Conservation (phyloP, 2,888 invertebrate genomes). For the Hydroisotoma schaefferi region DNA sequence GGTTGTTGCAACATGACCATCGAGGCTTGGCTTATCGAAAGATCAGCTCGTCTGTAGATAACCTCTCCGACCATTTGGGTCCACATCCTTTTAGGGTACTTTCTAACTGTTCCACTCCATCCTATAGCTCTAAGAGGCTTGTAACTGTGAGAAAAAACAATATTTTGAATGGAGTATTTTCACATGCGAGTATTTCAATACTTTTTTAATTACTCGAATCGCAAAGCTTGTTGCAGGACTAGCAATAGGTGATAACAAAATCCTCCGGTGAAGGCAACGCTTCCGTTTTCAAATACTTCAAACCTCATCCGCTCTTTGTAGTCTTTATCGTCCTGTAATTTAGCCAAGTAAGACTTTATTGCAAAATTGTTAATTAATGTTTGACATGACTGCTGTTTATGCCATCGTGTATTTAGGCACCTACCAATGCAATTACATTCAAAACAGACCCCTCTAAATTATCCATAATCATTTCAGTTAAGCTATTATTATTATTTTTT, state of each 20-base stretch:
- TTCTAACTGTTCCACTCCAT: conserved; percentile 15
- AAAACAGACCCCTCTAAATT: too few species aligned
- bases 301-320: conserved; percentile 18
- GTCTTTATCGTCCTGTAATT: conserved; percentile 18
- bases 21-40: conserved; percentile 22
- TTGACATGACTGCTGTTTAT: too few species aligned
- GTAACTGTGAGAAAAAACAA: conserved; percentile 13
- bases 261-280: conserved; percentile 14
- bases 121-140: conserved; percentile 9
- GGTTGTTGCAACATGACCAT: conserved; percentile 20
- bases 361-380: too few species aligned
- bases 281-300: conserved; percentile 11
- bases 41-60: conserved; percentile 17
- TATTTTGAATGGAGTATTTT: not conserved
- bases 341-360: too few species aligned
- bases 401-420: too few species aligned
- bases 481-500: too few species aligned
- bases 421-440: too few species aligned
- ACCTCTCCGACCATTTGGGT: conserved; percentile 1
- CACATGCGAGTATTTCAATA: not conserved
- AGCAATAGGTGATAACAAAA: conserved; percentile 21
- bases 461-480: too few species aligned
- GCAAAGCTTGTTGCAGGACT: conserved; percentile 19
- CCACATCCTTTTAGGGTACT: conserved; percentile 12
- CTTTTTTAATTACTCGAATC: conserved; percentile 16